phyloP scores from a whole-genome alignment of 64 coral and sea anemone genomes.

The Actinia tenebrosa region DNA sequence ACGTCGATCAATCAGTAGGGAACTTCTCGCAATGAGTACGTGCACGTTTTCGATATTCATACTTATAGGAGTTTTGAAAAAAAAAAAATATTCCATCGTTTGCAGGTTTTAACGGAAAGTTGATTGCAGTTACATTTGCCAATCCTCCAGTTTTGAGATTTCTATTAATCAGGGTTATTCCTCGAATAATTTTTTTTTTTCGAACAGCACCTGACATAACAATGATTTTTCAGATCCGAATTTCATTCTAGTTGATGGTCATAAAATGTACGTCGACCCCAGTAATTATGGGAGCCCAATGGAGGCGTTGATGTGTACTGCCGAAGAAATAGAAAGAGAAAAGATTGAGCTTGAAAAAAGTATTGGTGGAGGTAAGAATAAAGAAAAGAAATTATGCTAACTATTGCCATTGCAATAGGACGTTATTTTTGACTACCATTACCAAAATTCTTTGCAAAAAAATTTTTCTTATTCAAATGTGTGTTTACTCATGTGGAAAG shows the following conservation, averaged over 20 bases:
- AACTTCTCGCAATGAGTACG: not conserved
- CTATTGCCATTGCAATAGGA: too few species aligned
- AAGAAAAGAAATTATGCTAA: too few species aligned
- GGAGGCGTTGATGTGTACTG: constrained; percentile 59
- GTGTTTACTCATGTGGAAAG: too few species aligned
- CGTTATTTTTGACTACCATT: too few species aligned
- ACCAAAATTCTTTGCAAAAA: too few species aligned
- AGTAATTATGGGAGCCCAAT: constrained; percentile 55
- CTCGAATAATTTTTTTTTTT: not conserved
- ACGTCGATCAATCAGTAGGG: not conserved
- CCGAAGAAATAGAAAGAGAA: constrained; percentile 54
- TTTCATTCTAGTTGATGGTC: constrained; percentile 20
- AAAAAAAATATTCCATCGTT: too few species aligned
- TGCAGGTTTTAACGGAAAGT: too few species aligned
- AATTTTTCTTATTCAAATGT: too few species aligned
- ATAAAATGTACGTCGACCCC: constrained; percentile 66
- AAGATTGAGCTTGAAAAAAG: constrained; percentile 45
- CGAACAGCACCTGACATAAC: not conserved
- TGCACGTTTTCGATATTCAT: not conserved
- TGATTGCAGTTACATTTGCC: too few species aligned
- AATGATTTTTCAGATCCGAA: constrained; percentile 4
- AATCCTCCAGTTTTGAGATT: too few species aligned
- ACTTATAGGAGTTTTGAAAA: too few species aligned
- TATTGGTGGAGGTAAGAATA: constrained; percentile 73
- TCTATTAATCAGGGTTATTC: too few species aligned